Evolutionary conservation across 1,140 invertebrate genomes (phyloP), one percentile per base, ranked within the genome.

Genomic region (Drosophila pallidifrons): DNA sequence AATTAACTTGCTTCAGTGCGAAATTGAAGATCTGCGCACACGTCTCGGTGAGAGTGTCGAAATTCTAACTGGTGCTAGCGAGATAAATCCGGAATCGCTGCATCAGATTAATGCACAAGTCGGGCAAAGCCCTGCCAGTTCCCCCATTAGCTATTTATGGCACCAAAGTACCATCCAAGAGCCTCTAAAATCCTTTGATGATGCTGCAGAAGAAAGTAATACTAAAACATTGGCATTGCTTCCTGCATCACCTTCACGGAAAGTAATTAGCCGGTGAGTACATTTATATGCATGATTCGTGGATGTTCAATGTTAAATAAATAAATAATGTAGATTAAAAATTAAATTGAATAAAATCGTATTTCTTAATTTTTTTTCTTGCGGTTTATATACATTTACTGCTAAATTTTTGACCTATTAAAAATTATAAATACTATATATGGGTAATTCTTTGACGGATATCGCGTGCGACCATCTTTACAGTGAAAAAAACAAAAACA

Each of bases 1-100:
- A 82, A 95, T 96, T 6, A 80, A 81, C 6, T 81, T 93, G 11
- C 82, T 96, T n/a, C 93, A 94, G 16, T 91, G 92, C 3, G 94
- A 94, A 87, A 76, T 95, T 6, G 91, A 92, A 52, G 79, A 93
- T 74, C 59, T 93, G 47, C 82, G 92, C 13, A 72, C 83, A 15
- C 69, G 82, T 1, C 52, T 92, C 6, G 91, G 91, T 13, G 91
- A 92, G 55, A 92, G 87, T 38, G 88, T 92, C 1, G 91, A 92
- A 63, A 91, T 92, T 10, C 63, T 92, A 1, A 92, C 91, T 0
- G 91, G 91, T 3, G 91, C 91, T n/a, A 77, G 71, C 52, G 91
- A 92, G 47, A 66, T 92, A 5, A 83, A 83, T 8, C 16, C 75
- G 0, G 77, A 91, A n/a, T 52, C 65, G 46, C 57, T 79, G 38